Evolutionary conservation across 2,888 invertebrate species (phyloP), one percentile per base, ranked within the genome.

Genomic region (Pollenia griseotomentosa): DNA sequence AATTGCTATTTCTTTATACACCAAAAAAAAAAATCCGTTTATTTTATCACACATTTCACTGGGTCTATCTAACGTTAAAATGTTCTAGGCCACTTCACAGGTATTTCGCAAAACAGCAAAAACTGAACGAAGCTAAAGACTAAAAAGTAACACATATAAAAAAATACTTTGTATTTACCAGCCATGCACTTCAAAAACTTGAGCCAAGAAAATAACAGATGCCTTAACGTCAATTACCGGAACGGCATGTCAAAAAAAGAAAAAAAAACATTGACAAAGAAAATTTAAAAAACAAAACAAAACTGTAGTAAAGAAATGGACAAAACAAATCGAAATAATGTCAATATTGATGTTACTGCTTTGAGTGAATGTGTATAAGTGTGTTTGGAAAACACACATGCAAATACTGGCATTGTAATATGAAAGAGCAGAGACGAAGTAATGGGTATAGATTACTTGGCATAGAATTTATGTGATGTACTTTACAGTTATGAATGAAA

Each of bases 201-300:
- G 46, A 65, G 74, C 70, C 55, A 71, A 71, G 59, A 70, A 81
- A 65, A 71, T 48, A 77, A 74, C 78, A 68, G 75, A 85, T 88
- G 71, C 77, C 86, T 81, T 66, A 85, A 83, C 80, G 86, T 86
- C 86, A 86, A 86, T 86, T 85, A 86, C 85, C 86, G 88, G 85
- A 88, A 88, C 85, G 85, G 83, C 85, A 88, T 86, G 86, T 83
- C 84, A 73, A 63, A 71, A 88, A 55, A 63, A 73, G 65, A 63
- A 71, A 88, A 55, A 63, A 73, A 74, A 78, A 80, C 51, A 66
- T 65, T 77, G 80, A 82, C 79, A 75, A 86, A 79, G 61, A 84
- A 80, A 80, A 65, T 57, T 23, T 11, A 63, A 44, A 44, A 65
- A 19, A 44, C 44, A 23, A 51, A 55, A 68, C 68, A 71, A n/a